These are phyloP conservation scores for Dascyllus trimaculatus DNA, from an alignment of 2,113 vertebrate species.

Conservation along the genomic window DNA sequence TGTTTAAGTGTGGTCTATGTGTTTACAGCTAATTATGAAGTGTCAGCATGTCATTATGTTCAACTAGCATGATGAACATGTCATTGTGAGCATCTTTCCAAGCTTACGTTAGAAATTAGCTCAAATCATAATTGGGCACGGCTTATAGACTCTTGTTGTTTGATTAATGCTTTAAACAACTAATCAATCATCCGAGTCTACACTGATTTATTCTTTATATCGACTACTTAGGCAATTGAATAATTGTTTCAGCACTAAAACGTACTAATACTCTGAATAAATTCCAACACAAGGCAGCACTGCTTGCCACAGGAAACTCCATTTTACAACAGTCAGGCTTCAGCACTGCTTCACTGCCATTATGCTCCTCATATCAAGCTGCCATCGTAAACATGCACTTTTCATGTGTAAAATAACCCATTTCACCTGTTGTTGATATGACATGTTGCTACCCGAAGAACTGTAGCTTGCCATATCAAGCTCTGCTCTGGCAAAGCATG, in stretches of 20 bases:
- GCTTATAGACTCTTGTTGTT: no score
- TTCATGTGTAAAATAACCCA: conserved; percentile 66
- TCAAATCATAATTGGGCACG: neutral
- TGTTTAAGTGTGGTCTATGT: neutral
- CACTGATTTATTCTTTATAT: no score
- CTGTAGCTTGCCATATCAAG: conserved; percentile 39
- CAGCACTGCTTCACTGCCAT: conserved; percentile 34
- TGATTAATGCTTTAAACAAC: neutral
- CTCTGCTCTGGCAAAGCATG: conserved; percentile 47
- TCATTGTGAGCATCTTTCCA: no score
- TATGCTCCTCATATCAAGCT: conserved; percentile 44
- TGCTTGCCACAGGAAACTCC: neutral
- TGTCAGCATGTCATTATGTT: neutral
- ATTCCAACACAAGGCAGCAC: neutral
- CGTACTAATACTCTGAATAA: neutral
- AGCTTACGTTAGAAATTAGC: neutral
- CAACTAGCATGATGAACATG: no score
- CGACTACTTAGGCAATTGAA: neutral
- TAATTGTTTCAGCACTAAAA: neutral
- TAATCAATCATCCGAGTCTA: neutral
- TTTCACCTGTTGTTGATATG: conserved; percentile 53
- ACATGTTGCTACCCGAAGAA: conserved; percentile 34
- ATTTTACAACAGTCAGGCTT: conserved; percentile 30
- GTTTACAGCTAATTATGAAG: neutral
- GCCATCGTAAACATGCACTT: conserved; percentile 45